Evolutionary conservation across 92 coral and sea anemone genomes (phyloP), one percentile per base, ranked within the genome.

Genomic region (Palythoa grandiflora): DNA sequence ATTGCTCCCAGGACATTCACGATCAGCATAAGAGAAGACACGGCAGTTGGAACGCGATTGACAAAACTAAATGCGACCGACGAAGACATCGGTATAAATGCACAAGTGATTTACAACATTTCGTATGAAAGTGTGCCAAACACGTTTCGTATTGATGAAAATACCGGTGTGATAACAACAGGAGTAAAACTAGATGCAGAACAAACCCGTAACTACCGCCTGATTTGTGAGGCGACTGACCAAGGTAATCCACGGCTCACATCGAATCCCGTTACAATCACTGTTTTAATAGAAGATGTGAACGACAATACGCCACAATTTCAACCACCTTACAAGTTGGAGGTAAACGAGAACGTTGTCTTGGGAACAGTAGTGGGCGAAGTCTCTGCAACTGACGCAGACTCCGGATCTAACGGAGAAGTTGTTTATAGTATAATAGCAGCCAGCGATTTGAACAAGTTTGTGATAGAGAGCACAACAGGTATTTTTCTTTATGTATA

Each of bases 291-390:
- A 14, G 86, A 85, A 11, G 99, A 96, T 71, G 93, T 87, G 5
- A 96, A 96, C 52, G 99, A 96, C 88, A 96, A 96, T 79, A 44
- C 91, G 1, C 99, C 99, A 16, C n/a, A 48, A 47, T 96, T 96
- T 75, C 85, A 65, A n/a, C 78, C 80, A 66, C 75, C 91, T 38
- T 94, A 93, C 68, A 48, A 77, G 3, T 84, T 79, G 0, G 83
- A 88, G 65, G 92, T 95, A 54, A 77, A 90, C 38, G 99, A 96
- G 85, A 94, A 92, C 55, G 95, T 89, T 39, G 90, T 94, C 55
- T 83, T 92, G 15, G 99, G 97, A 85, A 79, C 97, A 21, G 83
- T 95, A 9, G 96, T 93, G 57, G 86, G 92, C n/a, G 98, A 96
- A 57, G 89, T 96, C 13, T 77, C 80, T 8, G 99, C 98, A 2